Evolutionary conservation across 2,888 invertebrate species (phyloP).

Genomic region (Lasioglossum malachurum): DNA sequence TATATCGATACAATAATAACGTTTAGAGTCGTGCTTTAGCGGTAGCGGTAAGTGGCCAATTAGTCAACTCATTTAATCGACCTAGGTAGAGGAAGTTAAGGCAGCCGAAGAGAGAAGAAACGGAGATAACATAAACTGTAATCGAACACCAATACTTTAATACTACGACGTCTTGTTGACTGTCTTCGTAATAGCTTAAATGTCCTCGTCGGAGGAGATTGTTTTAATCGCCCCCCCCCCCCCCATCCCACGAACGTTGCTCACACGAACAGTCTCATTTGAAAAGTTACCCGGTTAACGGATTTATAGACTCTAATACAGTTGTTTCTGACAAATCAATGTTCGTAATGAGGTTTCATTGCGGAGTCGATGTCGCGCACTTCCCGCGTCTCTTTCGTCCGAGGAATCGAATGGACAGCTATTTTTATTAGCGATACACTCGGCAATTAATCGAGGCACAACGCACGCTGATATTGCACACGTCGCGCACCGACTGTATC

Average conservation of each 20-base stretch:
- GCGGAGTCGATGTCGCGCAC: background rate
- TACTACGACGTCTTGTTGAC: slow-evolving; percentile 71
- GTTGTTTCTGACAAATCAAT: background rate
- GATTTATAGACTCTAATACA: background rate
- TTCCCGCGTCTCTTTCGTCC: background rate
- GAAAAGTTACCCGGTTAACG: background rate
- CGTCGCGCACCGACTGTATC: background rate
- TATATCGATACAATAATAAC: slow-evolving; percentile 25
- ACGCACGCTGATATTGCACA: slow-evolving; percentile 26
- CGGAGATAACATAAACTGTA: slow-evolving; percentile 79
- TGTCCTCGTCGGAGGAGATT: slow-evolving; percentile 3
- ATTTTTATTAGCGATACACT: background rate
- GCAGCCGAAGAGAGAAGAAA: slow-evolving; percentile 30
- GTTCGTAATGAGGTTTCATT: background rate
- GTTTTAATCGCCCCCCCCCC: background rate
- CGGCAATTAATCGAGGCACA: background rate
- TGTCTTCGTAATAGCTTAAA: slow-evolving; percentile 37
- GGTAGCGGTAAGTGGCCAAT: slow-evolving; percentile 27
- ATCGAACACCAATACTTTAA: slow-evolving; percentile 84
- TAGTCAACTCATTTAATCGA: slow-evolving; percentile 21
- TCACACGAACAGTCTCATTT: background rate
- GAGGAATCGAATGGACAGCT: background rate
- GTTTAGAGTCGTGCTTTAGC: slow-evolving; percentile 12
- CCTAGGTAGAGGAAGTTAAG: slow-evolving; percentile 8
- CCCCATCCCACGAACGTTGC: no score